Conservation (phyloP, 2,113 vertebrate genomes). For the Hypanus sabinus region DNA sequence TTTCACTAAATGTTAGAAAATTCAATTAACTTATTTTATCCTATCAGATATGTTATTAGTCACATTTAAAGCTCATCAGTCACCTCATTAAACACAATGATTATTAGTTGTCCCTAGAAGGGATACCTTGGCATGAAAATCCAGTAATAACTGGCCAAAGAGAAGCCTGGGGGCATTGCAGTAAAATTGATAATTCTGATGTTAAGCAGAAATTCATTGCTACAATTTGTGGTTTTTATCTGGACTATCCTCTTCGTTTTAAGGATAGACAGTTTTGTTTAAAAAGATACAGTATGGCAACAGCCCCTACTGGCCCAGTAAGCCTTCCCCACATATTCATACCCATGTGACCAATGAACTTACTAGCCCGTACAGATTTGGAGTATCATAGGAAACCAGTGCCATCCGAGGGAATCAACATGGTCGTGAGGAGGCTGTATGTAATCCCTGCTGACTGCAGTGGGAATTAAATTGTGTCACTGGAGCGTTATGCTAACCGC, state of each 20-base stretch:
- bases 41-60: not conserved
- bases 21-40: not conserved
- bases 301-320: no score
- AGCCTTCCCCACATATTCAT: no score
- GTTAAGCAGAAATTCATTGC: not conserved
- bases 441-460: no score
- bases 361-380: no score
- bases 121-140: not conserved
- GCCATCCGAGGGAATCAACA: no score
- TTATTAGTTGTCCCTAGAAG: not conserved
- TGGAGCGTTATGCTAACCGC: no score
- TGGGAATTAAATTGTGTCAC: no score
- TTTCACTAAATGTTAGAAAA: not conserved
- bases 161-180: not conserved
- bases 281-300: no score
- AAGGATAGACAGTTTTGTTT: not conserved
- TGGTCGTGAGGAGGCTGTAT: no score
- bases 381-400: no score
- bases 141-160: not conserved
- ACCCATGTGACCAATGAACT: no score
- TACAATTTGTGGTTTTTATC: not conserved
- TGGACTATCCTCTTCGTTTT: not conserved
- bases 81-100: slow-evolving; percentile 1
- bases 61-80: not conserved
- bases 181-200: not conserved